phyloP scores from a whole-genome alignment of 2,797 vertebrate genomes.

The Ceryle rudis region DNA sequence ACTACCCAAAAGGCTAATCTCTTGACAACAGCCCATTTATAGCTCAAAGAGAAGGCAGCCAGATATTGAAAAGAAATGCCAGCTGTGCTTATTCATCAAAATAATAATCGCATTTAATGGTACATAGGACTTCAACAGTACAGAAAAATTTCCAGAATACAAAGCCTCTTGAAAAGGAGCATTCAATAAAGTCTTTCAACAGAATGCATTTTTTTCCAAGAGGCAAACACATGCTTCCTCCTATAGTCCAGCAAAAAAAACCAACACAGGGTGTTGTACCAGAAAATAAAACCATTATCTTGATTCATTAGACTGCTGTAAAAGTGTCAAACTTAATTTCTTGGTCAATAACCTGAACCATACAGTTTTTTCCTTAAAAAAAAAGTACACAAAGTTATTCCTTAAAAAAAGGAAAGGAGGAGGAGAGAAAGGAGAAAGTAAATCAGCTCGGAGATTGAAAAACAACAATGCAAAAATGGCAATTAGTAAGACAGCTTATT shows the following conservation, averaged over 20 bases:
- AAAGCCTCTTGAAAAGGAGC: slow-evolving; percentile 56
- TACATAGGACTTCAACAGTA: slow-evolving; percentile 56
- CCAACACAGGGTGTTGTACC: background rate
- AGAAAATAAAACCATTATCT: background rate
- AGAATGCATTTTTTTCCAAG: slow-evolving; percentile 30
- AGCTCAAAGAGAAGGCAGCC: slow-evolving; percentile 40
- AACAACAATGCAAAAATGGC: background rate
- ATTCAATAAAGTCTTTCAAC: background rate
- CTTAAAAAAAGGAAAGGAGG: background rate
- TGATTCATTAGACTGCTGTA: background rate
- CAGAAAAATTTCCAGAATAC: slow-evolving; percentile 56
- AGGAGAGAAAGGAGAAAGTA: background rate
- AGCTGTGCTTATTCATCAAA: slow-evolving; percentile 68
- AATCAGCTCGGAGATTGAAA: background rate
- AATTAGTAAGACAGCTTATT: background rate
- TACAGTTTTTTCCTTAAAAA: background rate
- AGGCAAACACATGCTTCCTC: slow-evolving; percentile 35
- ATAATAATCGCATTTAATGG: slow-evolving; percentile 68
- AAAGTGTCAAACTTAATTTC: background rate
- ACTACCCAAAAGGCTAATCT: slow-evolving; percentile 53
- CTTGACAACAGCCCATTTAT: slow-evolving; percentile 54
- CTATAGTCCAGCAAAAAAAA: slow-evolving; percentile 29
- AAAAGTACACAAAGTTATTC: background rate
- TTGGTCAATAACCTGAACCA: background rate
- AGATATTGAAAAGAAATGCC: slow-evolving; percentile 66